Base-by-base conservation (phyloP, 1,140 invertebrate genomes). In the Bombus cullumanus region DNA sequence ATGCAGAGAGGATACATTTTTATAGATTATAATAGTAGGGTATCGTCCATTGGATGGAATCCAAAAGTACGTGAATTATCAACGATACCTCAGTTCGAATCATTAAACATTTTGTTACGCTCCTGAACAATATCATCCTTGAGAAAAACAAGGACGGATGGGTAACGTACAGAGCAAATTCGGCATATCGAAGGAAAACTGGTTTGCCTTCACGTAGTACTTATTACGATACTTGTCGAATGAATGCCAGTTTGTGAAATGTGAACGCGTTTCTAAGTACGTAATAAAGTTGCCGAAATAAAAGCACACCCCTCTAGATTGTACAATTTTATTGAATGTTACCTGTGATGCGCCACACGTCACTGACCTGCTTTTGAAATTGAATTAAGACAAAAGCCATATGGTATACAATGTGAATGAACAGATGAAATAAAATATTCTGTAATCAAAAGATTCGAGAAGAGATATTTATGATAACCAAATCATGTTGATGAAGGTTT, bases 111-210 rank as follows among this genome's bases (percentile, higher is more conserved):
- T 59, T n/a, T 47, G 37, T 84, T 80, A 72, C 66, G 34, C 34
- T 80, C 39, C 43, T 79, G 66, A 53, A n/a, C 47, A 79, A 79
- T 72, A 39, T 73, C 10, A 85, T 85, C 83, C 83, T 85, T 85
- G 83, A 80, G 68, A 53, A 72, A 80, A 77, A 86, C 78, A 74
- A 82, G 84, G 84, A 86, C 84, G 47, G 37, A 64, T 57, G 41
- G 53, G 62, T 39, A 75, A 62, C 64, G 68, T 47, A 62, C 37
- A 72, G 53, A 81, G 75, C 71, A 85, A 85, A 87, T 87, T 87
- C 83, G 83, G 86, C 43, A 68, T 85, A 77, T 80, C 62, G 83
- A 81, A 85, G 77, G 83, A 77, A 87, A 87, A 85, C 83, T 85
- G 83, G 75, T 87, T 87, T 85, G 37, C 77, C 39, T 85, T 74